Percentiles rank a stretch among this genome's conserved stretches.
phyloP scores from a whole-genome alignment of 2,113 vertebrate species.

The Platycercus adscitus region DNA sequence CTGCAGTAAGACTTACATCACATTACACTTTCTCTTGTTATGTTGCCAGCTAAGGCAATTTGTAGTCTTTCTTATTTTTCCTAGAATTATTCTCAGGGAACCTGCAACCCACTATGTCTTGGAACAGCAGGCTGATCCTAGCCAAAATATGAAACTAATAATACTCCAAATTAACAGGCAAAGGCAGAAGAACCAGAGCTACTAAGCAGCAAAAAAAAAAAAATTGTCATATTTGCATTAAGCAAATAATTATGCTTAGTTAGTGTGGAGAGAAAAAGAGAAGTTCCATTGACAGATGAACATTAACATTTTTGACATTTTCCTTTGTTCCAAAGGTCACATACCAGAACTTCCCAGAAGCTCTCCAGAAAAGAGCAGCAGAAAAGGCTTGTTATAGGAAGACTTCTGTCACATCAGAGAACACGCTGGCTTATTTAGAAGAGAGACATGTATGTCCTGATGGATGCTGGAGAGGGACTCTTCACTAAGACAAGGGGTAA shows the following conservation, averaged over 20 bases:
- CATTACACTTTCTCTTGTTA: not conserved
- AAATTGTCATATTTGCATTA: rapidly evolving
- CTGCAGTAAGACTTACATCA: not conserved
- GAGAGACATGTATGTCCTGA: not conserved
- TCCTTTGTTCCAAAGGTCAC: not conserved
- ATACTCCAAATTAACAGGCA: not conserved
- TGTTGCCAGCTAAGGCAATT: not conserved
- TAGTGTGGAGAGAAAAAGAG: not conserved
- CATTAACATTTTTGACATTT: not conserved
- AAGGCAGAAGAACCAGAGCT: not conserved
- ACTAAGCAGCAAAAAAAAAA: not conserved
- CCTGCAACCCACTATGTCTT: not conserved
- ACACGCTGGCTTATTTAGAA: not conserved
- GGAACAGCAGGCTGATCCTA: not conserved
- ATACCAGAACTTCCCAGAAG: not conserved
- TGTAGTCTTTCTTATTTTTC: not conserved
- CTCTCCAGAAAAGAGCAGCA: not conserved
- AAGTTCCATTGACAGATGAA: not conserved
- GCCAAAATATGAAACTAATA: not conserved
- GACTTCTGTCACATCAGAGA: not conserved
- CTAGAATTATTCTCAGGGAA: not conserved
- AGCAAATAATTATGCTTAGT: not conserved
- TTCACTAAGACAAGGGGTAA: too few relatives aligned
- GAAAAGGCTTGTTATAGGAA: not conserved
- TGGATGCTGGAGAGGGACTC: not conserved